Evolutionary conservation across 92 coral and sea anemone genomes (phyloP).

Genomic region (Porites cylindrica): DNA sequence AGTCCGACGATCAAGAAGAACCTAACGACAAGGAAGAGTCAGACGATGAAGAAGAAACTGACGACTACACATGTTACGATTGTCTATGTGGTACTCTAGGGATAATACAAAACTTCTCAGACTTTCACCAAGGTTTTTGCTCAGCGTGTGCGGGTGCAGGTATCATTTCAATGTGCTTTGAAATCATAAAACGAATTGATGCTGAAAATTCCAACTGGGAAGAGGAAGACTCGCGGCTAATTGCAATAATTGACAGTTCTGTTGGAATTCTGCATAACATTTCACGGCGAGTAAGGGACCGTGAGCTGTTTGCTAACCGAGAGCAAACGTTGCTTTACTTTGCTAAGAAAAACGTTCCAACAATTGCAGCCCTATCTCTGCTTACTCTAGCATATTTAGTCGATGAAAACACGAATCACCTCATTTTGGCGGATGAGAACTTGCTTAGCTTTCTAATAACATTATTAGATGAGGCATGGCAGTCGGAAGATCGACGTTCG

Average conservation of each 20-base stretch:
- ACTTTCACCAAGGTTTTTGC: constrained; percentile 8
- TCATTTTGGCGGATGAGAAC: too few relatives aligned
- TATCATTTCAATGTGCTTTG: constrained; percentile 10
- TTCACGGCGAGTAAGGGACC: constrained; percentile 19
- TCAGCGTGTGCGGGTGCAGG: constrained; percentile 9
- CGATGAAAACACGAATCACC: too few relatives aligned
- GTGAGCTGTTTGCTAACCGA: constrained; percentile 16
- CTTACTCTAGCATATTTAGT: too few relatives aligned
- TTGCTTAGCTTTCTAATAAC: too few relatives aligned
- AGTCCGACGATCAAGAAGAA: too few relatives aligned
- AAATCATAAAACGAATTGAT: neutral
- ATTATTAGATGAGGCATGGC: too few relatives aligned
- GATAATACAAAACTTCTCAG: constrained; percentile 3
- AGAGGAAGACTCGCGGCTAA: neutral
- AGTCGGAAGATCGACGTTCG: too few relatives aligned
- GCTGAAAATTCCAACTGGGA: neutral
- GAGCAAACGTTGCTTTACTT: constrained; percentile 30
- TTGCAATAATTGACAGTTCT: neutral
- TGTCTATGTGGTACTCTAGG: neutral
- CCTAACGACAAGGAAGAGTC: too few relatives aligned
- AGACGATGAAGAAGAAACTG: neutral
- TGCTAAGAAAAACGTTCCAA: constrained; percentile 15
- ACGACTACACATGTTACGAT: neutral
- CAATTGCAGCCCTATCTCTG: too few relatives aligned
- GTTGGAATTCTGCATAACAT: constrained; percentile 29